Evolutionary conservation across 2,113 vertebrate species (phyloP), one percentile per base, ranked within the genome.

Genomic region (Heterocephalus glaber): DNA sequence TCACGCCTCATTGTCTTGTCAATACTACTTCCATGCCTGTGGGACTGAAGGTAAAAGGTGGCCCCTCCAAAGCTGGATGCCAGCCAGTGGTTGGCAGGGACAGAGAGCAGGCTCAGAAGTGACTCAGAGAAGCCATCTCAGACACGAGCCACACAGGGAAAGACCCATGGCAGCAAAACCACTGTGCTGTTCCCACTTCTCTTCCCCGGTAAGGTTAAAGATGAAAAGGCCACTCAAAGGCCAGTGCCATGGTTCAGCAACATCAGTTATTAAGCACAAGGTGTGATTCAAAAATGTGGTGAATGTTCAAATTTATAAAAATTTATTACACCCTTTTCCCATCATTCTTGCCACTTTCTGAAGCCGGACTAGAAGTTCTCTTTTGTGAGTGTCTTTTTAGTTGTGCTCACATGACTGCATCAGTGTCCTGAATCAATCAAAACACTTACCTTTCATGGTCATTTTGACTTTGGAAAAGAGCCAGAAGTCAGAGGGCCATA

Each of bases 101-200:
- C 68, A 22, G 13, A 47, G 14, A 33, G 38, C 7, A 8, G 41
- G 1, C 2, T 22, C 60, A 26, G 63, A 72, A 72, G 61, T 2
- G 17, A 70, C 0, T 1, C 1, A 49, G 33, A 79, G 33, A 66
- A 60, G 52, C 24, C 30, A 35, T 44, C 70, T 54, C 0, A 0
- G 47, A 60, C 0, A 6, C 0, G 3, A 60, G 84, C 26, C 54
- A 74, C 20, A 14, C 13, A 6, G 8, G n/a, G 54, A 14, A 49
- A 83, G 30, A 26, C 14, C 2, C 28, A 17, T 26, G 24, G 86
- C 6, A 26, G 49, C 35, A 28, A 49, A 49, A 20, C 3, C 20
- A 35, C 86, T 10, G 20, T 47, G 30, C 11, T 22, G 41, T 52
- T 30, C 41, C n/a, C 19, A 16, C 14, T 26, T 38, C 24, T 30